Percentiles rank a stretch among this genome's conserved stretches.
Evolutionary conservation across 2,888 invertebrate species (phyloP).

Genomic region (Apomyelois bistriatella): DNA sequence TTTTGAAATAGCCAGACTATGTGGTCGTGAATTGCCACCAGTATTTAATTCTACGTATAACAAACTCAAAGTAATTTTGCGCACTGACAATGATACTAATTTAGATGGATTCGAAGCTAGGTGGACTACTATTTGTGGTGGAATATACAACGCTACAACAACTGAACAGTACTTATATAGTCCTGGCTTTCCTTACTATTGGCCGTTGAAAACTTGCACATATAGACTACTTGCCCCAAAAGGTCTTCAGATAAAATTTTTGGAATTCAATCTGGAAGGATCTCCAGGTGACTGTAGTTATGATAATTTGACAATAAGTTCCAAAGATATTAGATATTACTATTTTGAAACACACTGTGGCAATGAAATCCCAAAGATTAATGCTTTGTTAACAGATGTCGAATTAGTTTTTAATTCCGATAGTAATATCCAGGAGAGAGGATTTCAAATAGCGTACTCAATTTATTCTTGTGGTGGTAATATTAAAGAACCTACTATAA

Average conservation of each 20-base stretch:
- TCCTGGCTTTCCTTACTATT: slow-evolving; percentile 88
- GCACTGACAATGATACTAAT: slow-evolving; percentile 82
- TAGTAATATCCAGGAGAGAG: slow-evolving; percentile 66
- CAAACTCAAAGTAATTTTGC: slow-evolving; percentile 85
- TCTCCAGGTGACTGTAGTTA: slow-evolving; percentile 50
- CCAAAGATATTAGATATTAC: slow-evolving; percentile 27
- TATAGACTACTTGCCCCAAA: slow-evolving; percentile 75
- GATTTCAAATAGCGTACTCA: slow-evolving; percentile 82
- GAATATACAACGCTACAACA: slow-evolving; percentile 77
- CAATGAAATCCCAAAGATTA: slow-evolving; percentile 52
- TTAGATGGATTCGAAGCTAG: slow-evolving; percentile 87
- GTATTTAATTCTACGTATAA: slow-evolving; percentile 81
- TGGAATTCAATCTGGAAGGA: slow-evolving; percentile 77
- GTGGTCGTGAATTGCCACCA: slow-evolving; percentile 83
- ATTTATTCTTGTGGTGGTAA: slow-evolving; percentile 86
- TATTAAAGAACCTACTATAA: slow-evolving; percentile 80
- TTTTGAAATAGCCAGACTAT: slow-evolving; percentile 78
- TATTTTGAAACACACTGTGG: slow-evolving; percentile 40
- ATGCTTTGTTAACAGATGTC: slow-evolving; percentile 44
- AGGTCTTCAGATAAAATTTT: slow-evolving; percentile 66
- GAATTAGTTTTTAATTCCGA: slow-evolving; percentile 80
- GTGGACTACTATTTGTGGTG: slow-evolving; percentile 87
- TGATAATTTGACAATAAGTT: slow-evolving; percentile 78
- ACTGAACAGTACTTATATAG: slow-evolving; percentile 79
- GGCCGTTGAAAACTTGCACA: slow-evolving; percentile 78